Percentiles rank a stretch among this genome's conserved stretches.
phyloP scores from a whole-genome alignment of 1,140 invertebrate species.

The Helicoverpa armigera region DNA sequence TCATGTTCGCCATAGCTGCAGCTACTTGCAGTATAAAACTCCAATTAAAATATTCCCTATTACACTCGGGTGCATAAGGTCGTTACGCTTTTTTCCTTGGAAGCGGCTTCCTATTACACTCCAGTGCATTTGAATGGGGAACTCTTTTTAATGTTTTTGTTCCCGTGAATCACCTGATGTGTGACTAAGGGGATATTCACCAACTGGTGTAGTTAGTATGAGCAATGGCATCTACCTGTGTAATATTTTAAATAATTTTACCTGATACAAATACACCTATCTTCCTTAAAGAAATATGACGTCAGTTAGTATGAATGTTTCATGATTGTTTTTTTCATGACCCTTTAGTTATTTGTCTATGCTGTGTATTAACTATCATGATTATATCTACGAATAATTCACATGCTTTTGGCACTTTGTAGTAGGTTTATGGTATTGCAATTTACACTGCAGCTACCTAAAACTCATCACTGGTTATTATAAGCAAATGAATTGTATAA shows the following conservation, averaged over 20 bases:
- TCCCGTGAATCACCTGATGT: background rate
- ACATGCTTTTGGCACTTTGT: too few relatives aligned
- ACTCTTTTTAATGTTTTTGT: conserved; percentile 5
- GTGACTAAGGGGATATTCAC: background rate
- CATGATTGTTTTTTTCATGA: too few relatives aligned
- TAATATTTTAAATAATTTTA: background rate
- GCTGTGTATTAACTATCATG: too few relatives aligned
- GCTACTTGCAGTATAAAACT: background rate
- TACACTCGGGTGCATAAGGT: background rate
- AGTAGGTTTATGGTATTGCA: too few relatives aligned
- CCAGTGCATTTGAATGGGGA: conserved; percentile 18
- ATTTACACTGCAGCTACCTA: too few relatives aligned
- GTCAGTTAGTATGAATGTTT: too few relatives aligned
- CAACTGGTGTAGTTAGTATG: background rate
- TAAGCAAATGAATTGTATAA: too few relatives aligned
- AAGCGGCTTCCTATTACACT: conserved; percentile 12
- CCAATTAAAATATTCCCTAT: background rate
- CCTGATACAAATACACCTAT: background rate
- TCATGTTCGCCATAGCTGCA: background rate
- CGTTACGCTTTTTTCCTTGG: background rate
- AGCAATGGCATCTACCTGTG: background rate
- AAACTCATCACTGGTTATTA: too few relatives aligned
- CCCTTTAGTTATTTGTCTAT: too few relatives aligned
- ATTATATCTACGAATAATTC: too few relatives aligned
- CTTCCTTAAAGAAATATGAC: too few relatives aligned